These are phyloP conservation scores for Catharus ustulatus DNA, from an alignment of 2,797 vertebrate genomes.

Conservation along the genomic window DNA sequence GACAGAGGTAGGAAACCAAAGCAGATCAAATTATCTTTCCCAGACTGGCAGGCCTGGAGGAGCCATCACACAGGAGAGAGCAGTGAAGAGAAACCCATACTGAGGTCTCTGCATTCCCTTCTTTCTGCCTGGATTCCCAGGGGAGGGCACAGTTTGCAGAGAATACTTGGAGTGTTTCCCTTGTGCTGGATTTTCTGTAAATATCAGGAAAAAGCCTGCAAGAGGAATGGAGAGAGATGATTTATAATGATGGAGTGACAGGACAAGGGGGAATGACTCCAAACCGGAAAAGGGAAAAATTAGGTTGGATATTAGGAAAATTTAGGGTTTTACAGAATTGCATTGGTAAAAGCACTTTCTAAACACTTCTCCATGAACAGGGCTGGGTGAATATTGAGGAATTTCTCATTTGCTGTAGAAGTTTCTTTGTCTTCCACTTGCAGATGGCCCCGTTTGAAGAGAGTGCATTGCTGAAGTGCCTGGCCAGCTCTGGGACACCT, in stretches of 20 bases:
- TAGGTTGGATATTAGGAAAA: neutral
- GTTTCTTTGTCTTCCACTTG: neutral
- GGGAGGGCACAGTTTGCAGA: neutral
- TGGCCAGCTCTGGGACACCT: rapidly evolving
- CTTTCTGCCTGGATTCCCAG: neutral
- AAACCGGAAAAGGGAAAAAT: neutral
- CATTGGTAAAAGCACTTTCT: neutral
- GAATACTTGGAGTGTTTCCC: neutral
- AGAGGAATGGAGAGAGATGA: neutral
- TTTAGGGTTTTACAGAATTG: neutral
- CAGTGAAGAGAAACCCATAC: neutral
- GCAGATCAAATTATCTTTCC: neutral
- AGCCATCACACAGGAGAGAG: neutral
- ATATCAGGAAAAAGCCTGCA: neutral
- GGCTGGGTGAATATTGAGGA: neutral
- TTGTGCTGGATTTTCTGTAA: neutral
- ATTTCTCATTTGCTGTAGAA: neutral
- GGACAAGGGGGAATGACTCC: neutral
- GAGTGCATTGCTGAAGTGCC: neutral
- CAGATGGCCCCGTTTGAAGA: neutral
- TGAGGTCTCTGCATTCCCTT: neutral
- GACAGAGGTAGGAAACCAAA: neutral
- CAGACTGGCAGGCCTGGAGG: neutral
- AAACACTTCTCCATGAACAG: neutral
- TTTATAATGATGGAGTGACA: neutral